phyloP scores from a whole-genome alignment of 2,113 vertebrate species.

The Mustelus asterias region DNA sequence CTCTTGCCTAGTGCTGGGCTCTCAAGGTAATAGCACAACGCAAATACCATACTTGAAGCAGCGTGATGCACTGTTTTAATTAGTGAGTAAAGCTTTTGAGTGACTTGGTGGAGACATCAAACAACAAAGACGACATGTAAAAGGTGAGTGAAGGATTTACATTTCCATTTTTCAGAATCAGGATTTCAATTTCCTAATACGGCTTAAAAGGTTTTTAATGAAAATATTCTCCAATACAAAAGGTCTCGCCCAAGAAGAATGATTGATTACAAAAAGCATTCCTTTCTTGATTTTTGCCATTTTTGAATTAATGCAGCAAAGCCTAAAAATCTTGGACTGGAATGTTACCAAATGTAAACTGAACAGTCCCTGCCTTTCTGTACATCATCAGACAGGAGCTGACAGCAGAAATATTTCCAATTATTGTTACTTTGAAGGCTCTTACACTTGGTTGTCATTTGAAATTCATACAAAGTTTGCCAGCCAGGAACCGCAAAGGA shows the following conservation, averaged over 20 bases:
- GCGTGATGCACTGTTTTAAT: not conserved
- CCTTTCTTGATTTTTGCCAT: not conserved
- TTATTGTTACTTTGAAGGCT: not conserved
- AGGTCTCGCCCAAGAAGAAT: not conserved
- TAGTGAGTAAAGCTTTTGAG: not conserved
- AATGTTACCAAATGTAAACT: not conserved
- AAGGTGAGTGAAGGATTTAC: not conserved
- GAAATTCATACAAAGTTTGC: not conserved
- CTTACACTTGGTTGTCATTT: not conserved
- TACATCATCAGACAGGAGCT: not conserved
- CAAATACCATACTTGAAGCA: not conserved
- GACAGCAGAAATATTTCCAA: not conserved
- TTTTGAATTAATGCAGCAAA: not conserved
- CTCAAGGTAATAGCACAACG: not conserved
- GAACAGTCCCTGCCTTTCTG: not conserved
- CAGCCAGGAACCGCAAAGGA: not conserved
- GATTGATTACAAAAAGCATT: not conserved
- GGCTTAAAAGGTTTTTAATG: not conserved
- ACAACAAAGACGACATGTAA: not conserved
- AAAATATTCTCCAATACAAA: not conserved
- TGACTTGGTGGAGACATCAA: not conserved
- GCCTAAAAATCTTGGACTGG: not conserved
- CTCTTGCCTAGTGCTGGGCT: not conserved
- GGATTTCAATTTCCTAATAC: not conserved
- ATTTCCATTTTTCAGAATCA: not conserved